Evolutionary conservation across 35 echinoderm and acorn worm species (phyloP).

Genomic region (Heliocidaris erythrogramma): DNA sequence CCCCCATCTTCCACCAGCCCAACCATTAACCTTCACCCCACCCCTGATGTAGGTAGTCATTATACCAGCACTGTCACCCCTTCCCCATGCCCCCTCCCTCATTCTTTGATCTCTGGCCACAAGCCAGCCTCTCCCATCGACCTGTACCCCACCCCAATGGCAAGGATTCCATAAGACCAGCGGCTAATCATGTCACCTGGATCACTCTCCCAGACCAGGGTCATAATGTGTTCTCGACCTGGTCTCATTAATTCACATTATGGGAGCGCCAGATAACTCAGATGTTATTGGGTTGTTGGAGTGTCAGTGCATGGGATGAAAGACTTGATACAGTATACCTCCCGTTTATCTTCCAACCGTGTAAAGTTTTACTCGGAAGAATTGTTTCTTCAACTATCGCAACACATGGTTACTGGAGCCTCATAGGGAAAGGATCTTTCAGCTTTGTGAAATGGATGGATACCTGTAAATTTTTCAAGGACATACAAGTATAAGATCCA

Average conservation of each 20-base stretch:
- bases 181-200: background rate
- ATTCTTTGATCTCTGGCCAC: too few relatives aligned
- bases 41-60: background rate
- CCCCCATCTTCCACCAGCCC: background rate
- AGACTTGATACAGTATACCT: background rate
- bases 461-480: too few relatives aligned
- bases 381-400: too few relatives aligned
- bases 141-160: background rate
- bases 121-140: background rate
- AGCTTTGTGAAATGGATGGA: too few relatives aligned
- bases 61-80: background rate
- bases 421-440: too few relatives aligned
- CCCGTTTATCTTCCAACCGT: too few relatives aligned
- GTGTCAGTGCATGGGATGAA: background rate
- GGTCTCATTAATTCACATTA: constrained; percentile 41
- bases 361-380: too few relatives aligned
- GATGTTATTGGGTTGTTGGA: background rate
- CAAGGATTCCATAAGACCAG: background rate
- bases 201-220: constrained; percentile 16
- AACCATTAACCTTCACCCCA: background rate
- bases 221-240: constrained; percentile 28
- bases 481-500: too few relatives aligned
- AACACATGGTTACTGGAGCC: too few relatives aligned
- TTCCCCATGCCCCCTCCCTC: background rate
- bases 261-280: background rate